Percentiles rank a stretch among this genome's conserved stretches.
Evolutionary conservation across 2,797 vertebrate species (phyloP).

Genomic region (Triplophysa yarkandensis): DNA sequence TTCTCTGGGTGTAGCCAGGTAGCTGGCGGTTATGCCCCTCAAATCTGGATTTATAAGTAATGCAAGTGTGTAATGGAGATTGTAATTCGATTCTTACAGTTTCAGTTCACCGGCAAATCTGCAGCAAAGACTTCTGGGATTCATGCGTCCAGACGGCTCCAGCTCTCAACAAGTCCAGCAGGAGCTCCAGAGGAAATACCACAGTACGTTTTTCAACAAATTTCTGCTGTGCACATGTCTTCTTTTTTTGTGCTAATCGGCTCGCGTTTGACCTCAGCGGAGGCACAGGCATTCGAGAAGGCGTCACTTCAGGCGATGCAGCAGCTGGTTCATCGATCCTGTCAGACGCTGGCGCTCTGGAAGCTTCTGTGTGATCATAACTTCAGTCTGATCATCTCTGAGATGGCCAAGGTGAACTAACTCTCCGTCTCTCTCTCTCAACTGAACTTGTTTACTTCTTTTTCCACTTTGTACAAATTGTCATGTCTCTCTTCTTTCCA

Average conservation of each 20-base stretch:
- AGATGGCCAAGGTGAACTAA: constrained; percentile 89
- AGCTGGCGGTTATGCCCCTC: constrained; percentile 46
- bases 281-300: constrained; percentile 93
- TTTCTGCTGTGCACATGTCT: not conserved
- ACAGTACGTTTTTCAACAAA: constrained; percentile 77
- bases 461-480: no score
- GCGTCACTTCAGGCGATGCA: constrained; percentile 92
- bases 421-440: not conserved
- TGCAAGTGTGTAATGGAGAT: not conserved
- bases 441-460: no score
- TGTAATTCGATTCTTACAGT: constrained; percentile 55
- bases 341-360: constrained; percentile 92
- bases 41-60: not conserved
- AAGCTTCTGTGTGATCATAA: constrained; percentile 96
- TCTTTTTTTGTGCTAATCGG: constrained; percentile 1
- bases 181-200: constrained; percentile 93
- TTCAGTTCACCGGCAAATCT: constrained; percentile 88
- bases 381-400: constrained; percentile 88
- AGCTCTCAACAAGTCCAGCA: constrained; percentile 94
- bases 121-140: constrained; percentile 90
- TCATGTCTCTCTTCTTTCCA: constrained; percentile 53
- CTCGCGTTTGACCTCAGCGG: constrained; percentile 70
- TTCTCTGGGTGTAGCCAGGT: constrained; percentile 87
- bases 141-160: constrained; percentile 89
- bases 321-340: constrained; percentile 89